Evolutionary conservation across 2,888 invertebrate genomes (phyloP), one percentile per base, ranked within the genome.

Genomic region (Harmothoe impar): DNA sequence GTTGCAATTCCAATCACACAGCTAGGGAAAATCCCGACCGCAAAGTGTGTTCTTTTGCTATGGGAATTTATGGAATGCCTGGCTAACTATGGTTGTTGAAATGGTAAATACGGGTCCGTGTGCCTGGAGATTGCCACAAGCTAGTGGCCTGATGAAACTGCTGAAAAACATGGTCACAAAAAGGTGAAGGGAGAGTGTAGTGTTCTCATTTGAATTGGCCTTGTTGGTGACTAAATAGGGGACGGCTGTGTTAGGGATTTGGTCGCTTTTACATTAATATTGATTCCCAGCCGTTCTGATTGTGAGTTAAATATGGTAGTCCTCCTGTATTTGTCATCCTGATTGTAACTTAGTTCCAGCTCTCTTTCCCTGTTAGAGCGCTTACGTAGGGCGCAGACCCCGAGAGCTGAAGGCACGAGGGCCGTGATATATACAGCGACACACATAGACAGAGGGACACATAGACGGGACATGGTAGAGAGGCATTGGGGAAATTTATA

Each of bases 1-100:
- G 62, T 62, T 62, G 62, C 62, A 62, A 62, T 81, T 81, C 43
- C 81, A 81, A 81, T 43, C 62, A n/a, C 62, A n/a, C 62, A 62
- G 62, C 20, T 20, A n/a, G 62, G 62, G 20, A 62, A n/a, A 62
- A 62, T 62, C 12, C 12, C 20, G 0, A 62, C 20, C 62, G 62
- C n/a, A 62, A 62, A 62, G 15, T 62, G n/a, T 62, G 62, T 20
- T n/a, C 20, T 62, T 62, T 62, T 62, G 31, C 3, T 20, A 81
- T 81, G 31, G 20, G 33, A 81, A 81, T 81, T 33, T 43, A 81
- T 43, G 12, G n/a, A 43, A 81, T 81, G 23, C 35, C 33, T 5
- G 20, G 23, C 81, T 81, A 81, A 81, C n/a, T 81, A 81, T 17
- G 81, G 35, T 17, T n/a, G 35, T 81, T 33, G 10, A 5, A 29